Conservation (phyloP, 2,797 vertebrate species). For the Gallirallus australis region DNA sequence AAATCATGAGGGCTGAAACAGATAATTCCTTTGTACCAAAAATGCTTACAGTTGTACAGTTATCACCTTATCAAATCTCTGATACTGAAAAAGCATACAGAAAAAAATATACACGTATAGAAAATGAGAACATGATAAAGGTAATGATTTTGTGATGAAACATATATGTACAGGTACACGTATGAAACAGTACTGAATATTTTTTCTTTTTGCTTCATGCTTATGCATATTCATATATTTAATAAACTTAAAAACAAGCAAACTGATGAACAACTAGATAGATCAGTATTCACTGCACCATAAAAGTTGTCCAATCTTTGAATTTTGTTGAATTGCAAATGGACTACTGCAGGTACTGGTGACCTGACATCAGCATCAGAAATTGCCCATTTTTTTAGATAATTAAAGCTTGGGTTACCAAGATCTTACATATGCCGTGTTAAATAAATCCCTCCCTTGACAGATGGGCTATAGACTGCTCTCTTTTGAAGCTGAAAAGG, state of each 20-base stretch:
- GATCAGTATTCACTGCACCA: background rate
- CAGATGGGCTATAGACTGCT: background rate
- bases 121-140: background rate
- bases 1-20: background rate
- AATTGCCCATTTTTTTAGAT: background rate
- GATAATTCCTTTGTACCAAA: background rate
- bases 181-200: background rate
- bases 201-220: background rate
- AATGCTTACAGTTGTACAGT: background rate
- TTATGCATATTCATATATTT: background rate
- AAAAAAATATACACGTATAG: background rate
- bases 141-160: background rate
- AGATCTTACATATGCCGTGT: background rate
- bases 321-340: background rate
- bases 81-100: background rate
- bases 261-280: background rate
- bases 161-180: fast-evolving
- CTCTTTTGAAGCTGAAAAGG: background rate
- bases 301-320: background rate
- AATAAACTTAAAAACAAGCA: background rate
- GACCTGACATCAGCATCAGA: background rate
- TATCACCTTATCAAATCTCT: background rate
- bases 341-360: background rate
- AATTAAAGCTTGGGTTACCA: background rate
- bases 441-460: background rate